phyloP scores from a whole-genome alignment of 2,888 invertebrate species.

The Lysandra coridon region DNA sequence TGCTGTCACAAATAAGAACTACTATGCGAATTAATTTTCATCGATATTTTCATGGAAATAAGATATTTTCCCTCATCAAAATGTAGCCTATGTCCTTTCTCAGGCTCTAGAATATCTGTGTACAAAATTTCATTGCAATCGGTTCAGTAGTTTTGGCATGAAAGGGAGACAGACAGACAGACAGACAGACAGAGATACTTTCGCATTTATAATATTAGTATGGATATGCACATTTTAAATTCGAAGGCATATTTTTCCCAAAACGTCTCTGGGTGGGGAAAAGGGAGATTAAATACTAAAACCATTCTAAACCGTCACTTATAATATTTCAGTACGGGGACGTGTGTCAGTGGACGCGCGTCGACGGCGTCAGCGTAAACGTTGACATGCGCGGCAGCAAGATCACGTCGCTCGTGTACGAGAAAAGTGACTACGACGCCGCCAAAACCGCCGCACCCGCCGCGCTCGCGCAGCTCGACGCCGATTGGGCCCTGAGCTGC shows the following conservation, averaged over 20 bases:
- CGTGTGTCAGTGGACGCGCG: constrained; percentile 38
- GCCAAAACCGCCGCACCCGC: constrained; percentile 24
- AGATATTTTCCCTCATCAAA: too few species aligned
- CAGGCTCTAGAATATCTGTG: too few species aligned
- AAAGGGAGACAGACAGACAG: too few species aligned
- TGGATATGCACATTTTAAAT: background rate
- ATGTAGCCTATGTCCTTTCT: too few species aligned
- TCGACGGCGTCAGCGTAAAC: constrained; percentile 31
- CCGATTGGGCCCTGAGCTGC: constrained; percentile 43
- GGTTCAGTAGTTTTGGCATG: too few species aligned
- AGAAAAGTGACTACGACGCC: constrained; percentile 36
- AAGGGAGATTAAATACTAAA: background rate
- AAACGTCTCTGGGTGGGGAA: background rate
- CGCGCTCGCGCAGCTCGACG: constrained; percentile 28
- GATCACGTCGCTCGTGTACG: constrained; percentile 38
- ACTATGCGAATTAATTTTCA: too few species aligned
- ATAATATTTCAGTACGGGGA: constrained; percentile 38
- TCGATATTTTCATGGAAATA: too few species aligned
- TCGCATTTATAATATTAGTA: too few species aligned
- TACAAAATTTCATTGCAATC: too few species aligned
- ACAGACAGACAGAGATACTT: too few species aligned
- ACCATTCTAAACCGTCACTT: background rate
- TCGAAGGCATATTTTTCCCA: background rate
- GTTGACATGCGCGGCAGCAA: constrained; percentile 42
- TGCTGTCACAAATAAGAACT: too few species aligned